These are phyloP conservation scores for Fopius arisanus DNA, from an alignment of 1,140 invertebrate genomes.

Conservation along the genomic window DNA sequence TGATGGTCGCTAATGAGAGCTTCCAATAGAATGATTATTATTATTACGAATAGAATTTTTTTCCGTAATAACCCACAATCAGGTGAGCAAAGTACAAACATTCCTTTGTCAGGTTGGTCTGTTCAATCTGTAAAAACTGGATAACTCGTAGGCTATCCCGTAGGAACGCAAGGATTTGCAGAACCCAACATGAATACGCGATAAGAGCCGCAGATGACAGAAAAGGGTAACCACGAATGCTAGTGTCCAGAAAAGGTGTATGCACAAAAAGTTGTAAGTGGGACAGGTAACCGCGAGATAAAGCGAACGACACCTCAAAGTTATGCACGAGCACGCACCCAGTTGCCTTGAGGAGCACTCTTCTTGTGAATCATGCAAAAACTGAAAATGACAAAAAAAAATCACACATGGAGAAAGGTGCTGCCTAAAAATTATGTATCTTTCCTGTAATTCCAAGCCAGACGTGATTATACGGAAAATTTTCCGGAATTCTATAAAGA, in stretches of 20 bases:
- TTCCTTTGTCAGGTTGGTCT: background rate
- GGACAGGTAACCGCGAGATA: constrained; percentile 60
- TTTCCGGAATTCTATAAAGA: too few relatives aligned
- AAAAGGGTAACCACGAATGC: background rate
- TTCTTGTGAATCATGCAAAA: constrained; percentile 40
- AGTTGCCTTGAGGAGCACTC: constrained; percentile 38
- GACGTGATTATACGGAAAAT: too few relatives aligned
- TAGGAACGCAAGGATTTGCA: constrained; percentile 39
- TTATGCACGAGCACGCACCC: constrained; percentile 60
- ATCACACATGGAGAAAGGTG: background rate
- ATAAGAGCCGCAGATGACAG: constrained; percentile 39
- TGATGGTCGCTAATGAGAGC: too few relatives aligned
- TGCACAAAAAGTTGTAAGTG: constrained; percentile 54
- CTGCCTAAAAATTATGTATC: too few relatives aligned
- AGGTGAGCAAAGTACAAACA: background rate
- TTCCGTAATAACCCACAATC: background rate
- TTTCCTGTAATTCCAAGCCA: too few relatives aligned
- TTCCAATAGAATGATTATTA: too few relatives aligned
- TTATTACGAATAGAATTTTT: too few relatives aligned
- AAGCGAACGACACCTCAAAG: constrained; percentile 54
- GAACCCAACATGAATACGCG: constrained; percentile 34
- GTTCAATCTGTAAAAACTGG: background rate
- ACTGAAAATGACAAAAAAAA: constrained; percentile 28
- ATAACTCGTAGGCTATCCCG: background rate
- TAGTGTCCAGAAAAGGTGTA: background rate